These are phyloP conservation scores for Lucinisca nassula DNA, from an alignment of 2,888 invertebrate species.

Conservation along the genomic window DNA sequence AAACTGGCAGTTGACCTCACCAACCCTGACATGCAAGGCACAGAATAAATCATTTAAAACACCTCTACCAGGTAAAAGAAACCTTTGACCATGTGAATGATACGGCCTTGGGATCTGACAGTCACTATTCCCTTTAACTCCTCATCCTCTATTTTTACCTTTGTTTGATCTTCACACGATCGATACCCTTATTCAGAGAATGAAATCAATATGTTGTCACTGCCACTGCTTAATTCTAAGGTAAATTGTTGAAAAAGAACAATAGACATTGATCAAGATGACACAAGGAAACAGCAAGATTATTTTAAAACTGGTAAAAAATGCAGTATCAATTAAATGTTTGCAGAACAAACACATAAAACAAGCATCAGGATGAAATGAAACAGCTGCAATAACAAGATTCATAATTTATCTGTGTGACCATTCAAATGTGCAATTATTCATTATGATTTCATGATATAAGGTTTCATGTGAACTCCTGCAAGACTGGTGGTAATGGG, in stretches of 20 bases:
- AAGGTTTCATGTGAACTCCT: too few relatives aligned
- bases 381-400: too few relatives aligned
- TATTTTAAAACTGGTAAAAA: neutral
- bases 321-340: neutral
- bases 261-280: neutral
- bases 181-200: neutral
- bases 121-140: neutral
- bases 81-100: neutral
- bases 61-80: neutral
- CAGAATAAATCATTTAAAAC: neutral
- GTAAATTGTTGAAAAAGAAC: conserved; percentile 1
- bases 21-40: neutral
- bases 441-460: too few relatives aligned
- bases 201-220: neutral
- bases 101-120: neutral
- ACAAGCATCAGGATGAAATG: too few relatives aligned
- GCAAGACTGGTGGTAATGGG: too few relatives aligned
- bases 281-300: neutral
- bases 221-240: neutral
- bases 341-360: too few relatives aligned
- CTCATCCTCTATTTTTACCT: neutral
- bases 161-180: neutral
- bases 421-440: too few relatives aligned
- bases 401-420: too few relatives aligned
- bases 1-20: neutral